Evolutionary conservation across 2,797 vertebrate genomes (phyloP).

Genomic region (Neosilurus mollespiculum): DNA sequence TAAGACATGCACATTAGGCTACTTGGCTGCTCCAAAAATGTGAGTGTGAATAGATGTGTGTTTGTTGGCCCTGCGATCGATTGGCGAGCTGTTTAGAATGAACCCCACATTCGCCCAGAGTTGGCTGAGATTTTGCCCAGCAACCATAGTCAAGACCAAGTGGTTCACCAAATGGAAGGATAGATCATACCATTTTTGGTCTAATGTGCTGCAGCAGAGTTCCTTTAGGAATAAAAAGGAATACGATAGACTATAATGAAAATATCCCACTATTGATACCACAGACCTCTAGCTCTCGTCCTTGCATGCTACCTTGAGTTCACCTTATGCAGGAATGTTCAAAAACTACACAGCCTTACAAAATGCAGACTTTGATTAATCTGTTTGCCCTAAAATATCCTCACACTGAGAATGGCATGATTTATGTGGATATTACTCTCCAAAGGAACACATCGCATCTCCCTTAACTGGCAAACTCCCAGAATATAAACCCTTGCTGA

Average conservation of each 20-base stretch:
- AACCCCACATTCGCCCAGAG: too few species aligned
- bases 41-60: too few species aligned
- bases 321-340: constrained; percentile 54
- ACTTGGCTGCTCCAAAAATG: too few species aligned
- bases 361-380: constrained; percentile 54
- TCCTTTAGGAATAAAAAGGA: neutral
- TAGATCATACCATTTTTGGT: neutral
- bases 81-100: too few species aligned
- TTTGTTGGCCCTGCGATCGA: too few species aligned
- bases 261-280: constrained; percentile 14
- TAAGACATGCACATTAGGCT: too few species aligned
- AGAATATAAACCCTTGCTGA: constrained; percentile 43
- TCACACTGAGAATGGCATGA: constrained; percentile 41
- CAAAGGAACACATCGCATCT: constrained; percentile 45
- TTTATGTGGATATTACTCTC: constrained; percentile 59
- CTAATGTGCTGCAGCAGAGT: neutral
- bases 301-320: constrained; percentile 43
- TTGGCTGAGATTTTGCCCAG: too few species aligned
- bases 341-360: constrained; percentile 46
- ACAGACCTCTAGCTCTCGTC: constrained; percentile 9
- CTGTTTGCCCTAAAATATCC: constrained; percentile 56
- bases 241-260: neutral
- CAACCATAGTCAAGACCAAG: too few species aligned
- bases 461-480: constrained; percentile 49
- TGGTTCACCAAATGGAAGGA: too few species aligned